Base-by-base conservation (phyloP, 2,113 vertebrate species). In the Megaleporinus macrocephalus region DNA sequence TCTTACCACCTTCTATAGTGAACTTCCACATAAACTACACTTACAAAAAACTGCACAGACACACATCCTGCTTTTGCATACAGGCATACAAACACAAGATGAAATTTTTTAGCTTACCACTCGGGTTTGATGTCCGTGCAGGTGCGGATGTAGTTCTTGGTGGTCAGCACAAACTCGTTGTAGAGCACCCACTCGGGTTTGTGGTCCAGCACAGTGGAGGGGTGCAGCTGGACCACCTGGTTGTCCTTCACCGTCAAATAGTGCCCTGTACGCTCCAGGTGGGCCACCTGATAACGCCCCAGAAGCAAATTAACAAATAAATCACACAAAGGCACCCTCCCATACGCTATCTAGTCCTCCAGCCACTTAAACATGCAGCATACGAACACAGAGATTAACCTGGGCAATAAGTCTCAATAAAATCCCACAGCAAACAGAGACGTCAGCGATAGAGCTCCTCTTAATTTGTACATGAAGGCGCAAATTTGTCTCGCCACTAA, bases 101-200 rank as follows among this genome's bases (percentile, higher is more conserved):
- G 75, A 0, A 79, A 62, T 81, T 70, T 75, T 78, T 51, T 29
- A 53, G 18, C 96, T 91, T 90, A 98, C 97, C 97, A 99, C 90
- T 99, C 97, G 7, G 97, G 97, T 83, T 99, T 99, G 89, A 98
- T 95, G 88, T 98, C 97, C 78, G 97, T 97, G 94, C 97, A 98
- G 0, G 97, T 99, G 88, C 97, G 96, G 92, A 99, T 98, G 88
- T 99, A 98, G 85, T 99, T 99, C 92, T 99, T 99, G 27, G 97
- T 98, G 83, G 97, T 99, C 88, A 99, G 95, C 76, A 99, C 97
- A 88, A 98, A 99, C 91, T 99, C 97, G 73, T 99, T 99, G 90
- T 98, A 99, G 68, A 99, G 96, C 86, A 99, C 97, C 97, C 97
- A 99, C 86, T 99, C 97, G 0, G 97, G 97, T 88, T 99, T 98